Conservation (phyloP, 2,888 invertebrate genomes). For the Macaria notata region DNA sequence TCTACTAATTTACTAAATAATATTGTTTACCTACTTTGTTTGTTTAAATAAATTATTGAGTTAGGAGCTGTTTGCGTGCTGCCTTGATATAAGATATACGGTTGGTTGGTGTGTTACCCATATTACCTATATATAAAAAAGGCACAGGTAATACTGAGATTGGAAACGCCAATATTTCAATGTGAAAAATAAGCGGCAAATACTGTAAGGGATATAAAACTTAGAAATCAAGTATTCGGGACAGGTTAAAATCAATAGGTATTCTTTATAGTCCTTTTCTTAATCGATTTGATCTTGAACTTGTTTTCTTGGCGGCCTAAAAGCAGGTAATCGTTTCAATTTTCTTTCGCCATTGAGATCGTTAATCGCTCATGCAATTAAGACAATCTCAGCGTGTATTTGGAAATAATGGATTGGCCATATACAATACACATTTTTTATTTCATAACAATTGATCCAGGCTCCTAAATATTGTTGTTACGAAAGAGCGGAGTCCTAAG, state of each 20-base stretch:
- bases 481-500: constrained; percentile 46
- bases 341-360: constrained; percentile 15
- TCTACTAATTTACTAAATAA: constrained; percentile 1
- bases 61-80: too few species aligned
- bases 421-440: background rate
- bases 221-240: too few species aligned
- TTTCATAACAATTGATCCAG: constrained; percentile 4
- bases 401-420: constrained; percentile 14
- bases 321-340: background rate
- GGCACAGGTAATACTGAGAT: too few species aligned
- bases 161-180: too few species aligned
- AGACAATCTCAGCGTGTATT: constrained; percentile 12
- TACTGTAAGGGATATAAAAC: too few species aligned
- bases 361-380: constrained; percentile 16
- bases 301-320: background rate
- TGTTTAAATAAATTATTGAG: too few species aligned
- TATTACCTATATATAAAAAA: too few species aligned
- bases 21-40: background rate
- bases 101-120: too few species aligned
- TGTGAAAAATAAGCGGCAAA: too few species aligned
- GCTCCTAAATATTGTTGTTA: constrained; percentile 8
- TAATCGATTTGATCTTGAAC: background rate
- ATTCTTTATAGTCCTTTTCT: too few species aligned
- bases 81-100: too few species aligned
- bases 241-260: too few species aligned